Conservation (phyloP, 1,140 invertebrate genomes). For the Muscidifurax raptorellus region DNA sequence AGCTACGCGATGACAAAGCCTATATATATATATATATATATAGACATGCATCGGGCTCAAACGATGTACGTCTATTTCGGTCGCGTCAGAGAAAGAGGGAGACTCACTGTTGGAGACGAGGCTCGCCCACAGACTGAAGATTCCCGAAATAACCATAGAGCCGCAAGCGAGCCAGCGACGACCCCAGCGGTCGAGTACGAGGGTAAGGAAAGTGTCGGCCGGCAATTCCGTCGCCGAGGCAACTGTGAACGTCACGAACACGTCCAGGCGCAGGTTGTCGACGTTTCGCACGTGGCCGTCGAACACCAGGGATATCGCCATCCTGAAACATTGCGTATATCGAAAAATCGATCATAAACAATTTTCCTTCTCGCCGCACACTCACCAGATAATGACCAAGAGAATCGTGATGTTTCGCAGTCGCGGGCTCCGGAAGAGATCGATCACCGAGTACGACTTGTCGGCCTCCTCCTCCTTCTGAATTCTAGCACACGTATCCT, state of each 20-base stretch:
- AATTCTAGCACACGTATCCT: conserved; percentile 81
- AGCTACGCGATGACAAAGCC: too few relatives aligned
- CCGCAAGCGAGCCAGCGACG: conserved; percentile 89
- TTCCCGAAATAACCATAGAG: conserved; percentile 85
- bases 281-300: conserved; percentile 91
- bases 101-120: conserved; percentile 70
- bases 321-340: conserved; percentile 73
- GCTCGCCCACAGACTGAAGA: conserved; percentile 85
- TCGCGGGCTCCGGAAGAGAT: conserved; percentile 85
- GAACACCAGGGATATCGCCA: conserved; percentile 90
- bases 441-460: conserved; percentile 84
- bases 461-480: conserved; percentile 82
- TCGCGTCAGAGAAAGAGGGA: background rate
- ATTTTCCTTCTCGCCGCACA: conserved; percentile 1
- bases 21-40: too few relatives aligned
- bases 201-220: conserved; percentile 87
- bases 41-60: too few relatives aligned
- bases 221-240: conserved; percentile 89
- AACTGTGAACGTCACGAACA: conserved; percentile 90
- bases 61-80: background rate
- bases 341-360: background rate
- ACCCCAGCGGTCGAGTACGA: conserved; percentile 88
- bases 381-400: conserved; percentile 85
- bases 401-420: conserved; percentile 83
- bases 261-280: conserved; percentile 85